Conservation (phyloP, 2,888 invertebrate genomes). For the Mellilla xanthometata region DNA sequence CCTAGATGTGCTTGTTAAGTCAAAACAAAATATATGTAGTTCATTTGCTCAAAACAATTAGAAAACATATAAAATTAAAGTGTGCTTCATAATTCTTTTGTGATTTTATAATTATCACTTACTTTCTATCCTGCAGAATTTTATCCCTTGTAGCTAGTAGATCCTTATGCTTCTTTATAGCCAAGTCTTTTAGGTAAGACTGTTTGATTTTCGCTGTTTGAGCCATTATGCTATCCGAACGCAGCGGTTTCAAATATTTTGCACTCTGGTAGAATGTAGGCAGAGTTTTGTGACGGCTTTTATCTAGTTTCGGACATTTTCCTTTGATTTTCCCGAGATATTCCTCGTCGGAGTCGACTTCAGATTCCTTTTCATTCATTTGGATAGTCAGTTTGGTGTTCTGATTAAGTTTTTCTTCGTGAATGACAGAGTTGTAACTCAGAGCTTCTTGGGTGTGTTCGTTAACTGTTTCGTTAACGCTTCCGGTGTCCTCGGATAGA, state of each 20-base stretch:
- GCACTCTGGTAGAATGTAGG: slow-evolving; percentile 70
- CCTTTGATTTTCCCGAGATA: slow-evolving; percentile 51
- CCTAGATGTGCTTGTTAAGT: too few relatives aligned
- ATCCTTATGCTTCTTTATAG: slow-evolving; percentile 81
- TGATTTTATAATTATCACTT: slow-evolving; percentile 35
- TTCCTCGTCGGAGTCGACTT: slow-evolving; percentile 49
- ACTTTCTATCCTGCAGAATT: slow-evolving; percentile 84
- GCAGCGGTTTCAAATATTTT: slow-evolving; percentile 57
- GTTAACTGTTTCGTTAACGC: slow-evolving; percentile 34
- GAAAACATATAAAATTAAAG: too few relatives aligned
- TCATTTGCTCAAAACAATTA: too few relatives aligned
- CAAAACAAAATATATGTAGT: too few relatives aligned
- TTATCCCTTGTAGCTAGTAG: slow-evolving; percentile 78
- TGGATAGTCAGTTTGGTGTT: slow-evolving; percentile 50
- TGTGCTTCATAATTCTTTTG: too few relatives aligned
- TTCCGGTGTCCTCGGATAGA: slow-evolving; percentile 46
- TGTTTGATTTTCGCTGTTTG: slow-evolving; percentile 62
- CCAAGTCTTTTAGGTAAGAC: slow-evolving; percentile 68
- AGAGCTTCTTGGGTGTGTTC: slow-evolving; percentile 43
- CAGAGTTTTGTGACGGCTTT: slow-evolving; percentile 61
- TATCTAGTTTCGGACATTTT: slow-evolving; percentile 65
- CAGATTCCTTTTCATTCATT: slow-evolving; percentile 57
- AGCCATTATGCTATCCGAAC: slow-evolving; percentile 38
- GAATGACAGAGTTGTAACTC: slow-evolving; percentile 68
- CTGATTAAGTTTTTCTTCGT: slow-evolving; percentile 45